Percentiles rank a stretch among this genome's conserved stretches.
Evolutionary conservation across 2,797 vertebrate species (phyloP).

Genomic region (Onychomys torridus): DNA sequence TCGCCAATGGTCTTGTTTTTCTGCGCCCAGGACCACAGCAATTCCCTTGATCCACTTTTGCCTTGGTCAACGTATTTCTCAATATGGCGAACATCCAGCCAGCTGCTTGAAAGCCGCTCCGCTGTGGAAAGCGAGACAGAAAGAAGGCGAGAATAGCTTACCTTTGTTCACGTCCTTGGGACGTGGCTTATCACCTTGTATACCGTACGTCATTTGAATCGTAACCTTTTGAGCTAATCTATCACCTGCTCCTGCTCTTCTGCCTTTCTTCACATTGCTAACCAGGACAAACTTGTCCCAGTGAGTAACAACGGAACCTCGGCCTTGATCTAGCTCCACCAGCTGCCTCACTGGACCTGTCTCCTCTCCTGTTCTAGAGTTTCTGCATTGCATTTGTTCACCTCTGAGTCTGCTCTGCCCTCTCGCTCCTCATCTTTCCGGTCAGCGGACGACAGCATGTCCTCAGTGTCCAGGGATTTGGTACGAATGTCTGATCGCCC

Average conservation of each 20-base stretch:
- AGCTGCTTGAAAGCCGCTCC: constrained; percentile 85
- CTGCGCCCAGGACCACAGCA: constrained; percentile 92
- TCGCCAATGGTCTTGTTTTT: constrained; percentile 89
- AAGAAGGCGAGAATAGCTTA: constrained; percentile 39
- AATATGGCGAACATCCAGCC: constrained; percentile 88
- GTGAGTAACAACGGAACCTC: not conserved
- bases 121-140: constrained; percentile 82
- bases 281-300: not conserved
- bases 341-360: not conserved
- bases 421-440: not conserved
- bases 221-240: constrained; percentile 30
- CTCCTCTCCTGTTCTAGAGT: not conserved
- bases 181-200: not conserved
- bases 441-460: not conserved
- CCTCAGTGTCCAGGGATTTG: not conserved
- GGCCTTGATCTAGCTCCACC: not conserved
- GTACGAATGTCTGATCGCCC: not conserved
- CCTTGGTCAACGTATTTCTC: constrained; percentile 88
- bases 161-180: not conserved
- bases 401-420: not conserved
- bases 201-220: constrained; percentile 24
- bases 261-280: not conserved
- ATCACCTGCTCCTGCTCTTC: not conserved
- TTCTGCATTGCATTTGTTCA: not conserved
- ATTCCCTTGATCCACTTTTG: constrained; percentile 89